phyloP scores from a whole-genome alignment of 1,140 invertebrate genomes.

The Dendroctonus ponderosae region DNA sequence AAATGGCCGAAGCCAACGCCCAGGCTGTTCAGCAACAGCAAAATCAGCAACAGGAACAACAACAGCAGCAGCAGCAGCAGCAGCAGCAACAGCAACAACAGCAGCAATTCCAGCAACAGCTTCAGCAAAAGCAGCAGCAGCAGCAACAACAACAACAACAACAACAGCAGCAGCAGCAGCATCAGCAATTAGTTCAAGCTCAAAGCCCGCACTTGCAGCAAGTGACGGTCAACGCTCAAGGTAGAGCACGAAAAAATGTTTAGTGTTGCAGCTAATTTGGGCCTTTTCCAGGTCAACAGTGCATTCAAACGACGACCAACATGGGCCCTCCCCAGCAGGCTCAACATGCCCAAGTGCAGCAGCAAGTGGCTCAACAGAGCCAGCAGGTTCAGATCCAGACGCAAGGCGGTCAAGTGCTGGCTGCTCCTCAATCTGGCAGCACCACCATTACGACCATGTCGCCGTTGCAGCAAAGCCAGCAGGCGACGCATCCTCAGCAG shows the following conservation, averaged over 20 bases:
- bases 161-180: constrained; percentile 42
- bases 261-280: constrained; percentile 6
- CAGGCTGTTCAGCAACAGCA: constrained; percentile 53
- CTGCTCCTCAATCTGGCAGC: constrained; percentile 45
- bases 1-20: constrained; percentile 44
- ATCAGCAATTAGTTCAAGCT: constrained; percentile 55
- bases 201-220: constrained; percentile 60
- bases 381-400: constrained; percentile 48
- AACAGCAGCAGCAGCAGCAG: constrained; percentile 56
- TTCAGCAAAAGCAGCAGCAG: constrained; percentile 47
- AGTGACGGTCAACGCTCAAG: constrained; percentile 46
- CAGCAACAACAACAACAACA: constrained; percentile 40
- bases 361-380: constrained; percentile 44
- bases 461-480: constrained; percentile 51
- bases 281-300: constrained; percentile 47
- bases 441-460: constrained; percentile 52
- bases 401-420: constrained; percentile 46
- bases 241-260: too few relatives aligned
- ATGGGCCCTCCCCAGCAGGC: constrained; percentile 54
- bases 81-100: constrained; percentile 46
- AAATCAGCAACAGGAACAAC: constrained; percentile 38
- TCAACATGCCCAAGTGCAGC: constrained; percentile 51
- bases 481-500: constrained; percentile 49
- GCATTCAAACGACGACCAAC: constrained; percentile 43
- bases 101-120: constrained; percentile 31